These are phyloP conservation scores for Trichonephila inaurata DNA, from an alignment of 1,140 invertebrate species.

Conservation along the genomic window DNA sequence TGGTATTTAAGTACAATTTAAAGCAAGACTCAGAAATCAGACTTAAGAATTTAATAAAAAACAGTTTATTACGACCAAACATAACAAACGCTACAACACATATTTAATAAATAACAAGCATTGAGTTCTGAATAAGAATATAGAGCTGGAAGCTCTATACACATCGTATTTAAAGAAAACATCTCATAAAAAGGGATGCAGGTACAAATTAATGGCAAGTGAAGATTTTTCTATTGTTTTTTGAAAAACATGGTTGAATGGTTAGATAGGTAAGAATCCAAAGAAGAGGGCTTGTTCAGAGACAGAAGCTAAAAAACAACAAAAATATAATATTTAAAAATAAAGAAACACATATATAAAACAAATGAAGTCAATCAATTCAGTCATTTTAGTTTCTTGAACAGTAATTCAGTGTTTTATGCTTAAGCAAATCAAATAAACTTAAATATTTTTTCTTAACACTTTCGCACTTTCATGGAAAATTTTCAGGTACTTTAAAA, in stretches of 20 bases:
- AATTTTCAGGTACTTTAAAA: too few relatives aligned
- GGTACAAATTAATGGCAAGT: not conserved
- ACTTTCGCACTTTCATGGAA: too few relatives aligned
- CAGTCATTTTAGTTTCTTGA: too few relatives aligned
- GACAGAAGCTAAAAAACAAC: not conserved
- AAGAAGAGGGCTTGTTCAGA: not conserved
- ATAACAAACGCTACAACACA: constrained; percentile 58
- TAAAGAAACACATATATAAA: too few relatives aligned
- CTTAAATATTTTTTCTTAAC: too few relatives aligned
- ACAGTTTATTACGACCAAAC: constrained; percentile 47
- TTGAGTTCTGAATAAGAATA: not conserved
- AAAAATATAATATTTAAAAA: too few relatives aligned
- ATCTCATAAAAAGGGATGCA: not conserved
- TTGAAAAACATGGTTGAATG: not conserved
- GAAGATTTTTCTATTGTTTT: constrained; percentile 10
- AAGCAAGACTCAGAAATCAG: too few relatives aligned
- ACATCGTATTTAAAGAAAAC: not conserved
- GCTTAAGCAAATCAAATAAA: too few relatives aligned
- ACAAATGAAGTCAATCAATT: too few relatives aligned
- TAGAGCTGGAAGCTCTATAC: constrained; percentile 36
- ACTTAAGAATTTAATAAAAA: not conserved
- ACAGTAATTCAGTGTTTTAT: too few relatives aligned
- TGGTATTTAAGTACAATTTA: too few relatives aligned
- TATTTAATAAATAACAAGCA: constrained; percentile 52
- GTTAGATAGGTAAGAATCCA: not conserved